A percentile compares a stretch with the other conserved stretches of the same genome.
Evolutionary conservation across 2,797 vertebrate genomes (phyloP).

Genomic region (Helostoma temminkii): DNA sequence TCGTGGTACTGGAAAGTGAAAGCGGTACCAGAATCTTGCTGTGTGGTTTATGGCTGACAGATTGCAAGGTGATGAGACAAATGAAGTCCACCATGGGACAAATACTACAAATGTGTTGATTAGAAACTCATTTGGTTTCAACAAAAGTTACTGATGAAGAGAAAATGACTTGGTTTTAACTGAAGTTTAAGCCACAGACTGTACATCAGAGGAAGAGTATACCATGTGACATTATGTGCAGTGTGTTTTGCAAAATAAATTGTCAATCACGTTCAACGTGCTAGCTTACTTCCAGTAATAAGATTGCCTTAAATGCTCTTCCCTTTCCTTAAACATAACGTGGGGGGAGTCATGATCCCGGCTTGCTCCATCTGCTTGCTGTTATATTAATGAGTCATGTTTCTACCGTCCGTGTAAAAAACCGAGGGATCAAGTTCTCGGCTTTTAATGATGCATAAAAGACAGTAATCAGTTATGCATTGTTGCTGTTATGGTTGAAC

Average conservation of each 20-base stretch:
- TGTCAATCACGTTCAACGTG: too few relatives aligned
- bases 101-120: neutral
- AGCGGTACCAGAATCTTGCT: neutral
- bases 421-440: slow-evolving; percentile 51
- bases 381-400: slow-evolving; percentile 56
- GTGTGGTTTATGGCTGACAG: neutral
- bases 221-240: neutral
- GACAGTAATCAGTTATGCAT: slow-evolving; percentile 20
- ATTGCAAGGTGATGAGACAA: neutral
- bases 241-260: neutral
- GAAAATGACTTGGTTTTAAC: neutral
- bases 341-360: slow-evolving; percentile 2
- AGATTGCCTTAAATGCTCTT: neutral
- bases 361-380: slow-evolving; percentile 33
- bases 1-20: too few relatives aligned
- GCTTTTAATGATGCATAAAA: slow-evolving; percentile 66
- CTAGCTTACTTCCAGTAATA: neutral
- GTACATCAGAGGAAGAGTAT: neutral
- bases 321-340: slow-evolving; percentile 1
- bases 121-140: neutral
- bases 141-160: neutral
- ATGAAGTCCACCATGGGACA: neutral
- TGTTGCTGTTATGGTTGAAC: slow-evolving; percentile 12
- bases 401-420: slow-evolving; percentile 46
- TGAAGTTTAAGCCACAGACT: neutral